phyloP scores from a whole-genome alignment of 2,113 vertebrate genomes.

The Chlorocebus sabaeus region DNA sequence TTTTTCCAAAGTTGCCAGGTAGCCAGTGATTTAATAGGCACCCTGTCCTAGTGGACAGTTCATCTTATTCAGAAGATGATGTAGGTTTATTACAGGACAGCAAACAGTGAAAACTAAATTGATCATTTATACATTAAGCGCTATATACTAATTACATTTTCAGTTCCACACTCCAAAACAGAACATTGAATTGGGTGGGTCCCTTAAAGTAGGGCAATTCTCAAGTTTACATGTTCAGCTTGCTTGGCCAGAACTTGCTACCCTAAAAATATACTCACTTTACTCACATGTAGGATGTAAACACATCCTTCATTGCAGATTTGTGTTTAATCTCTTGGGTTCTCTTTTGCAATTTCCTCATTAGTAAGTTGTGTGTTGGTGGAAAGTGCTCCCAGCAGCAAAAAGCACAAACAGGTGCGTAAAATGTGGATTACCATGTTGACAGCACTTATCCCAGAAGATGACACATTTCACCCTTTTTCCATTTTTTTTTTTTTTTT shows the following conservation, averaged over 20 bases:
- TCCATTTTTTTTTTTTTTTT: background rate
- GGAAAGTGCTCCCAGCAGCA: background rate
- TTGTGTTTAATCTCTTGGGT: background rate
- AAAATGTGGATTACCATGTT: background rate
- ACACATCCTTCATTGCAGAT: background rate
- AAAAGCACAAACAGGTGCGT: background rate
- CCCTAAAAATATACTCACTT: conserved; percentile 60
- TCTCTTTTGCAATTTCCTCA: conserved; percentile 31
- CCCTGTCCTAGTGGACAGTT: background rate
- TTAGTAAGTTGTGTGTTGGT: background rate
- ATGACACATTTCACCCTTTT: background rate
- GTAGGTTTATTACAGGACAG: background rate
- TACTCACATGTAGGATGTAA: conserved; percentile 38
- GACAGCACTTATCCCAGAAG: background rate
- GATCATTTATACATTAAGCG: background rate
- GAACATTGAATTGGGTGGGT: conserved; percentile 24
- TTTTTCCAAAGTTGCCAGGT: background rate
- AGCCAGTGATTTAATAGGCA: background rate
- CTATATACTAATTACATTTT: background rate
- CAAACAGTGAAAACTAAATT: background rate
- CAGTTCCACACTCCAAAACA: background rate
- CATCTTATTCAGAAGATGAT: background rate
- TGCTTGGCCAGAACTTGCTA: conserved; percentile 40
- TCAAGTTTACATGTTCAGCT: conserved; percentile 53
- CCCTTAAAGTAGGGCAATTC: background rate